Evolutionary conservation across 2,888 invertebrate species (phyloP).

Genomic region (Phytoseiulus persimilis): DNA sequence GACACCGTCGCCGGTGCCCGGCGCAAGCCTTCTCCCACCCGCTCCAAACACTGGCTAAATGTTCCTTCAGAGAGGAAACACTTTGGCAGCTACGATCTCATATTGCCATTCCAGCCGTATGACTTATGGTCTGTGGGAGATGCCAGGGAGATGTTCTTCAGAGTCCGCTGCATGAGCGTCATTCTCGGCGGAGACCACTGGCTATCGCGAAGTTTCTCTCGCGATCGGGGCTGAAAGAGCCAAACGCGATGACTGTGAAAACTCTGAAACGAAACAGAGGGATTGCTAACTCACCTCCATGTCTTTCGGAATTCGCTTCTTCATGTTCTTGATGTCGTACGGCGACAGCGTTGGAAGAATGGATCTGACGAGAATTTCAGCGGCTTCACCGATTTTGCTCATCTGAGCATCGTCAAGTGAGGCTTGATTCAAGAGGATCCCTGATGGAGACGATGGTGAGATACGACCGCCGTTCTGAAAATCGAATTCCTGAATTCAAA

Average conservation of each 20-base stretch:
- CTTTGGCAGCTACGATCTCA: not conserved
- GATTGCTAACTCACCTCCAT: constrained; percentile 60
- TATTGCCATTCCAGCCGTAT: not conserved
- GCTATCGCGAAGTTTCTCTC: too few relatives aligned
- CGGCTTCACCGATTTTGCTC: constrained; percentile 69
- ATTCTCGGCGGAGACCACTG: too few relatives aligned
- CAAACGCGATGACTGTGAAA: too few relatives aligned
- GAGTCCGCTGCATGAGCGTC: too few relatives aligned
- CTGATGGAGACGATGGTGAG: constrained; percentile 40
- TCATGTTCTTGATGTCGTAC: constrained; percentile 68
- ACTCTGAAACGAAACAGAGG: too few relatives aligned
- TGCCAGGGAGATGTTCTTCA: too few relatives aligned
- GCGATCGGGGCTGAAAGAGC: too few relatives aligned
- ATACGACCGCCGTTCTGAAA: constrained; percentile 32
- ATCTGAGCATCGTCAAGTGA: constrained; percentile 71
- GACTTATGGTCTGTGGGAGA: not conserved
- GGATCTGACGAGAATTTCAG: constrained; percentile 65
- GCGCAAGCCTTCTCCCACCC: not conserved
- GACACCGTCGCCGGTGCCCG: not conserved
- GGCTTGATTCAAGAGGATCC: constrained; percentile 45
- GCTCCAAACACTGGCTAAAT: not conserved
- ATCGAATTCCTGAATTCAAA: not conserved
- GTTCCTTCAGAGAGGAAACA: not conserved
- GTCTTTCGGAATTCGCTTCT: constrained; percentile 80
- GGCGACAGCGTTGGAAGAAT: constrained; percentile 78